A percentile compares a stretch with the other conserved stretches of the same genome.
These are phyloP conservation scores for Polyommatus iphigenia DNA, from an alignment of 2,888 invertebrate species.

Conservation along the genomic window DNA sequence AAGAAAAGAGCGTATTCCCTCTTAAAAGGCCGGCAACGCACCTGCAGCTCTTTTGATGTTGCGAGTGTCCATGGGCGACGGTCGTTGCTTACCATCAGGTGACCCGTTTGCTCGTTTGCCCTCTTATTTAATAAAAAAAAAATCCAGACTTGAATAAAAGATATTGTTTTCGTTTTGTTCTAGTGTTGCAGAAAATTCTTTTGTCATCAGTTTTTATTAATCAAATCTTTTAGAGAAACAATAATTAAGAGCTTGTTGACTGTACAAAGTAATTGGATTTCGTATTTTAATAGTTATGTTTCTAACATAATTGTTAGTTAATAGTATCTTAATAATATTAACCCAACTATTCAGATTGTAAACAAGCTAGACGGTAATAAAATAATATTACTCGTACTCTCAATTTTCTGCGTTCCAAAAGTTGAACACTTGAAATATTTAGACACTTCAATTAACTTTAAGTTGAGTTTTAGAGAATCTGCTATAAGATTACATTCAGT, in stretches of 20 bases:
- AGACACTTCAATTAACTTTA: slow-evolving; percentile 8
- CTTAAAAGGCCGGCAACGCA: no score
- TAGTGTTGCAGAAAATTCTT: slow-evolving; percentile 3
- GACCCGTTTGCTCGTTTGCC: no score
- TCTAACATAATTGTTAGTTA: neutral
- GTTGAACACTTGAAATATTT: neutral
- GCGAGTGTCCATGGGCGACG: no score
- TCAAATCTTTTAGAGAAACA: neutral
- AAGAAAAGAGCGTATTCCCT: no score
- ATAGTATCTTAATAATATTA: no score
- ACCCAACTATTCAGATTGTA: no score
- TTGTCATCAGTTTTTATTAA: neutral
- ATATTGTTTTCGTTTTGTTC: slow-evolving; percentile 2
- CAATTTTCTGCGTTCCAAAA: neutral
- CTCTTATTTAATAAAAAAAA: no score
- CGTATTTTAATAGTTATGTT: neutral
- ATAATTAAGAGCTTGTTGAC: neutral
- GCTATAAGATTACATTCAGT: neutral
- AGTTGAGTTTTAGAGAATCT: neutral
- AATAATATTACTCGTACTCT: no score
- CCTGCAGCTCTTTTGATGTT: no score
- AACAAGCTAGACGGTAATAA: no score
- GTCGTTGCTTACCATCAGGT: no score
- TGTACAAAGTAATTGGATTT: neutral
- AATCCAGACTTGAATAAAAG: neutral